Base-by-base conservation (phyloP, 2,797 vertebrate genomes). In the Myripristis jacobus region DNA sequence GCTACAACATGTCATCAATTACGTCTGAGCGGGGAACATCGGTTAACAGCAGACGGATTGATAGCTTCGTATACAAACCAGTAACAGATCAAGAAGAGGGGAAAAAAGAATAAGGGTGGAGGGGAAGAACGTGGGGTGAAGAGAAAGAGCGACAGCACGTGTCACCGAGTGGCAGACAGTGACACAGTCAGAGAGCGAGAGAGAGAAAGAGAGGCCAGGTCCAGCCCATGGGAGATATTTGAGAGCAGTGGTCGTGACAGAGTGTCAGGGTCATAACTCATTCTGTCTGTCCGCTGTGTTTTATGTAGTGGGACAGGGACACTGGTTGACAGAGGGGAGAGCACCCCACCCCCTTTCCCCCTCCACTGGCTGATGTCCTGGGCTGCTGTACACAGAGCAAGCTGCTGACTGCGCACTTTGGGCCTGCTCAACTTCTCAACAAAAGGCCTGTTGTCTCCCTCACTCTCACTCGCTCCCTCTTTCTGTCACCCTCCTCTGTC, bases 381-480 rank as follows among this genome's bases (percentile, higher is more conserved):
- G 73, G 69, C 84, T 83, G 89, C 85, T 82, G 86, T 91, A 92
- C 90, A 90, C 87, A 89, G 87, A 86, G 73, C 86, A 91, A 91
- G 88, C 90, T 89, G 94, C 94, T 94, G 93, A 95, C 80, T 74
- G 81, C 62, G 91, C 93, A 94, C 91, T 94, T 94, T 90, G 83
- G 80, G 88, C 82, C 85, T 87, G 88, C 87, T 88, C 75, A 47
- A 89, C 80, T 79, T 90, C 81, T 87, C 92, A 95, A 96, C 96
- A 98, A 96, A 94, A 96, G 92, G 89, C 87, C 93, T 94, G 88
- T 95, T 96, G 96, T 97, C 94, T 92, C 81, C 63, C 75, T 78
- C 90, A 86, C 88, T 68, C 58, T 63, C 77, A 81, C 88, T 82
- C 87, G 63, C 81, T 68, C 66, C 64, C 70, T 81, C 87, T 90